Evolutionary conservation across 2,888 invertebrate genomes (phyloP).

Genomic region (Synanthedon andrenaeformis): DNA sequence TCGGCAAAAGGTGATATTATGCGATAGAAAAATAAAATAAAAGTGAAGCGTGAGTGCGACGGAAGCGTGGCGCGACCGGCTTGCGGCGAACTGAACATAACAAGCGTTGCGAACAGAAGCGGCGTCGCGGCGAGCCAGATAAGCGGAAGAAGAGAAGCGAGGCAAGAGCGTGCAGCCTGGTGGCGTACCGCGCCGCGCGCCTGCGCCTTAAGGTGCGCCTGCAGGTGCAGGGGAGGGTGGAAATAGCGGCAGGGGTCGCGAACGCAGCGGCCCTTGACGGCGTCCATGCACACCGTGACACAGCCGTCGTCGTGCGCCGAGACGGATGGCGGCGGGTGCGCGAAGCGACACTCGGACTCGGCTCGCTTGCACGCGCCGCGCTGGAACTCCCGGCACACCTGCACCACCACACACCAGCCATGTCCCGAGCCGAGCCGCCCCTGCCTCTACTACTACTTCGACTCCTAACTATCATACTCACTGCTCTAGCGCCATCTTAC

Average conservation of each 20-base stretch:
- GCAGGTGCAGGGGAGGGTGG: conserved; percentile 99
- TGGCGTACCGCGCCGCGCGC: conserved; percentile 92
- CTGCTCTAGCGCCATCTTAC: not conserved
- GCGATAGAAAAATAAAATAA: conserved; percentile 63
- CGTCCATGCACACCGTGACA: conserved; percentile 99
- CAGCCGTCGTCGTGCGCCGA: conserved; percentile 97
- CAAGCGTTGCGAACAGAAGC: conserved; percentile 65
- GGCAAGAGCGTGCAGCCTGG: conserved; percentile 69
- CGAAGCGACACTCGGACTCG: conserved; percentile 98
- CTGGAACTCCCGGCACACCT: conserved; percentile 98
- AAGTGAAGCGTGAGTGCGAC: conserved; percentile 70
- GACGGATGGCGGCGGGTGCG: conserved; percentile 97
- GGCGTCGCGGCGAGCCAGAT: conserved; percentile 65
- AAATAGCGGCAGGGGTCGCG: conserved; percentile 99
- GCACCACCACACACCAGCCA: conserved; percentile 71
- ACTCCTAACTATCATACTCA: conserved; percentile 10
- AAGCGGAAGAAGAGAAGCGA: conserved; percentile 65
- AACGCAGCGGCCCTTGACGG: conserved; percentile 98
- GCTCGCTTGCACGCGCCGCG: conserved; percentile 98
- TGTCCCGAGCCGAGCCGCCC: conserved; percentile 19
- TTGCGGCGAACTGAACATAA: conserved; percentile 58
- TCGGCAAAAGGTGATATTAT: conserved; percentile 67
- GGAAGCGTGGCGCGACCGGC: conserved; percentile 65
- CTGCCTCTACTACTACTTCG: conserved; percentile 19
- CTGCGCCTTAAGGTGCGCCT: conserved; percentile 99